Base-by-base conservation (phyloP, 2,888 invertebrate species). In the Orthosia cruda region DNA sequence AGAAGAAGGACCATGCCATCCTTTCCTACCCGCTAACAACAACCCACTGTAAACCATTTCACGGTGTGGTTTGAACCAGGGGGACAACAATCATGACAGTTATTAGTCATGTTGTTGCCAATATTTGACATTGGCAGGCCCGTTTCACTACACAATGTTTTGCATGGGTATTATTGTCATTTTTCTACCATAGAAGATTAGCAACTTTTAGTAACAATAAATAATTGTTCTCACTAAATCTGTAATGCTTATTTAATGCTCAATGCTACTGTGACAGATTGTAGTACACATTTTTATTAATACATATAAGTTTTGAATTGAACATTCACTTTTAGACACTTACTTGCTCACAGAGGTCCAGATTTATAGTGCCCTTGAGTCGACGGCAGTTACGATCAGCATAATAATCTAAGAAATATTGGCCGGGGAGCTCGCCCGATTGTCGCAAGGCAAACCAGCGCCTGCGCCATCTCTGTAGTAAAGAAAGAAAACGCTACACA, bases 291-390 rank as follows among this genome's bases (percentile, higher is more conserved):
- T 55, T 11, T 61, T 7, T 57, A 47, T 59, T 12, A 59, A 5
- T n/a, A n/a, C 15, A 9, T n/a, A 20, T 55, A 40, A 11, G 4
- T 63, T 23, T 9, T 45, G 15, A 20, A 58, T 63, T 50, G 40
- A 26, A 57, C 69, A 77, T 78, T 80, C 74, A 75, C 69, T 73
- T 70, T 59, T 81, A 50, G 58, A 71, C 76, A 90, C 90, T 88
- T 95, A 99, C 99, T 97, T 99, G 99, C 96, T 99, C 99, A 95
- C 99, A 99, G 93, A 99, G 98, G 97, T 99, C 99, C 91, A 99
- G 97, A 97, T 99, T 98, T 91, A 99, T 99, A 79, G 98, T 97
- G 90, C 99, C 99, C 96, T 99, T 99, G 87, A 98, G 97, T 91
- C 98, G 98, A 89, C 98, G 97, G 93, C 98, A 98, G 92, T 98